phyloP scores from a whole-genome alignment of 2,113 vertebrate genomes.

The Myxocyprinus asiaticus region DNA sequence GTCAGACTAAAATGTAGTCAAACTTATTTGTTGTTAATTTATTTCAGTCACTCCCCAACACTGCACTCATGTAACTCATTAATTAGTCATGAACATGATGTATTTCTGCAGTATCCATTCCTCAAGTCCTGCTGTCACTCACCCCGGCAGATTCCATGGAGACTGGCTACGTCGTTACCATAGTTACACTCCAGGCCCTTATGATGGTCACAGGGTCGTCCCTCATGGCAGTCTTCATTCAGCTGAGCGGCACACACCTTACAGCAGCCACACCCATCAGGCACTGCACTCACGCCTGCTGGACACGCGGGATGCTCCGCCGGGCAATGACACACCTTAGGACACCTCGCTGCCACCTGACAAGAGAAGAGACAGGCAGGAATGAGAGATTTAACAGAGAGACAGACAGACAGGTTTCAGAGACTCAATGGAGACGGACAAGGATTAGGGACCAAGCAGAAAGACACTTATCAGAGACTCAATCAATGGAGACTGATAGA shows the following conservation, averaged over 20 bases:
- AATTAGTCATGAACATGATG: too few species aligned
- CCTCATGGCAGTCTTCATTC: slow-evolving; percentile 77
- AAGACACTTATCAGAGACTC: too few species aligned
- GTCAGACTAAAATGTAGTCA: too few species aligned
- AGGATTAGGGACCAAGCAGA: too few species aligned
- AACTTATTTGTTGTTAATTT: too few species aligned
- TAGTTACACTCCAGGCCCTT: slow-evolving; percentile 83
- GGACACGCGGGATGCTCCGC: slow-evolving; percentile 65
- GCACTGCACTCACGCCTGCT: slow-evolving; percentile 71
- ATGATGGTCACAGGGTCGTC: slow-evolving; percentile 78
- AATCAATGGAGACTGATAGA: too few species aligned
- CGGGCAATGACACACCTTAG: slow-evolving; percentile 65
- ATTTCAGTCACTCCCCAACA: too few species aligned
- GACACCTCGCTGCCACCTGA: slow-evolving; percentile 67
- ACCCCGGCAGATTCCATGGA: slow-evolving; percentile 82
- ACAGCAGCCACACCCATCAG: slow-evolving; percentile 79
- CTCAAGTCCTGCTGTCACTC: slow-evolving; percentile 31
- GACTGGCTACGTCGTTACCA: slow-evolving; percentile 74
- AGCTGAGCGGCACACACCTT: slow-evolving; percentile 82
- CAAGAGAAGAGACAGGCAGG: too few species aligned
- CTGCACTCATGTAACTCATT: too few species aligned
- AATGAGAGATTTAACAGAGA: not conserved
- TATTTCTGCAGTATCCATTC: too few species aligned
- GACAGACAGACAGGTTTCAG: not conserved
- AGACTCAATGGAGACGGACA: not conserved